Conservation (phyloP, 2,797 vertebrate genomes). For the Xenops minutus region DNA sequence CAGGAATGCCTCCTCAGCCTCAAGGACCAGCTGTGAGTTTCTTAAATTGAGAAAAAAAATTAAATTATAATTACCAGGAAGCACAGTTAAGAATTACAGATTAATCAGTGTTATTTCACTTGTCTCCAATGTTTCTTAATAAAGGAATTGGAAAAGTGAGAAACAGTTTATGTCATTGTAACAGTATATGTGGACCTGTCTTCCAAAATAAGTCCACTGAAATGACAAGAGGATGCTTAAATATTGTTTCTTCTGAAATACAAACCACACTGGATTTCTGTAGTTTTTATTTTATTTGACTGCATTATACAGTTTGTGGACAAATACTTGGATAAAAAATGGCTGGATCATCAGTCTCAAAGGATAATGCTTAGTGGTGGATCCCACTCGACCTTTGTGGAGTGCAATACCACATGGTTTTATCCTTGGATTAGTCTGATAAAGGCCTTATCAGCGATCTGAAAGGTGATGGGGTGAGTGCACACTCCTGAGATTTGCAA, state of each 20-base stretch:
- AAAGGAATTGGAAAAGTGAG: not conserved
- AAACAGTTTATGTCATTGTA: not conserved
- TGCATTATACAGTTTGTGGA: not conserved
- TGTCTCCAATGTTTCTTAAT: not conserved
- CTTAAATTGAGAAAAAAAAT: not conserved
- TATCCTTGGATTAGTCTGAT: not conserved
- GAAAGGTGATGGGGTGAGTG: not conserved
- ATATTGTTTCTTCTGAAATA: not conserved
- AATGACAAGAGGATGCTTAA: not conserved
- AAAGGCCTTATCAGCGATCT: not conserved
- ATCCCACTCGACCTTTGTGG: not conserved
- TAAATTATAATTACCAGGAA: not conserved
- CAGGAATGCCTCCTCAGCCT: slow-evolving; percentile 92
- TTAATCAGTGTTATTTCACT: not conserved
- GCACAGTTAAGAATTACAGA: not conserved
- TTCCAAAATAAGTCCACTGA: not conserved
- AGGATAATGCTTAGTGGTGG: not conserved
- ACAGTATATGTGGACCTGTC: not conserved
- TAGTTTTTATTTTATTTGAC: not conserved
- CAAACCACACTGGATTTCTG: not conserved
- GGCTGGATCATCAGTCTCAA: not conserved
- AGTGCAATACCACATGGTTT: not conserved
- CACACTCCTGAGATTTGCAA: not conserved
- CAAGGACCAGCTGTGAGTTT: slow-evolving; percentile 90
- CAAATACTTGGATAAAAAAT: not conserved